Base-by-base conservation (phyloP, 2,888 invertebrate genomes). In the Dicyrtomina minuta region DNA sequence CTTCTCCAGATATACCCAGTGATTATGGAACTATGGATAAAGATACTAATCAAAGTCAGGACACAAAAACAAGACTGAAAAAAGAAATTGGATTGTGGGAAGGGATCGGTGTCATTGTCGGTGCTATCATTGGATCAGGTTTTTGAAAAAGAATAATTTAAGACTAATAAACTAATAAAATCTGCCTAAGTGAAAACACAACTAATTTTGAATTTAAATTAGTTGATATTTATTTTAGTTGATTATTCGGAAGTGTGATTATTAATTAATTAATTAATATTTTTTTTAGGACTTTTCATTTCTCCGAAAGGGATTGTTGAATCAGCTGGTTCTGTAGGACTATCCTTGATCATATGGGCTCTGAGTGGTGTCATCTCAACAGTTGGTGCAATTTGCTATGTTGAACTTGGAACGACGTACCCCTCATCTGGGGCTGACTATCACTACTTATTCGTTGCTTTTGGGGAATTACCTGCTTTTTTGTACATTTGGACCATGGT, bases 41-140 rank as follows among this genome's bases (percentile, higher is more conserved):
- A 33, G 33, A 33, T 33, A n/a, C n/a, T n/a, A n/a, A n/a, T n/a
- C n/a, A n/a, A n/a, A n/a, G n/a, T n/a, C 4, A 33, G 8, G 33
- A 8, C 8, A 33, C 33, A 33, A 33, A 33, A 33, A 33, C 33
- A 33, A 33, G 65, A 24, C 13, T 83, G 51, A 59, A 67, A 22
- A 86, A 86, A 71, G 88, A 87, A 82, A 87, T 91, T 17, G 87
- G 87, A 81, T 89, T 96, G 86, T 92, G 93, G 80, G 93, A 94
- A 81, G 90, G 93, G 80, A 85, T 96, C 20, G 95, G 95, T 44
- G 93, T 96, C 75, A 96, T 96, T 80, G 84, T 96, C 72, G 44
- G 65, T 39, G 44, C 74, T 17, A 73, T 75, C 46, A 74, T 77
- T n/a, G 77, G 77, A 4, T 72, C 74, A 2, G 76, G 76, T 76